Base-by-base conservation (phyloP, 2,113 vertebrate genomes). In the Phalacrocorax aristotelis region DNA sequence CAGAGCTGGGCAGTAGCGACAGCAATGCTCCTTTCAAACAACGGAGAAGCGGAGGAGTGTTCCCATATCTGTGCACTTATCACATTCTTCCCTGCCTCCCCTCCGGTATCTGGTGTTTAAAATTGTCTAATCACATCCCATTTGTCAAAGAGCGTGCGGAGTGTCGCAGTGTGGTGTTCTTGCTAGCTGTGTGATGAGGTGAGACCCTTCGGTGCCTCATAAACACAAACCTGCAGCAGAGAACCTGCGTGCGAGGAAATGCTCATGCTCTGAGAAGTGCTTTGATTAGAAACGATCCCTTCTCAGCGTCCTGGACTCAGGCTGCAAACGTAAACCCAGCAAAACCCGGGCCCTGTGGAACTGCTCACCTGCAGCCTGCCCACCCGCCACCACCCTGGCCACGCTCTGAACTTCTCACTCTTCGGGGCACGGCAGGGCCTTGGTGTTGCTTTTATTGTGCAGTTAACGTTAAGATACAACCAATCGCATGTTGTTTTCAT, bases 41-140 rank as follows among this genome's bases (percentile, higher is more conserved):
- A 14, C 3, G 2, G 32, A 42, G 26, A 25, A 70, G 62, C 36
- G 18, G 54, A 44, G 26, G 34, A 79, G 22, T 7, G 16, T 30
- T 62, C 66, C 74, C 34, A 0, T 11, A 16, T 38, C 51, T 7
- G 6, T n/a, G 69, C 30, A 32, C 48, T 57, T 32, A 29, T 34
- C 61, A 15, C 10, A 0, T 49, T 76, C 48, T 62, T 62, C 52
- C 55, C 49, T 21, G 27, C 49, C 49, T 34, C 8, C 13, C 21
- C 3, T 1, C 34, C 7, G 7, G 42, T 42, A 9, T 10, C n/a
- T 62, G n/a, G 11, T 29, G 18, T 38, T 65, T 38, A 20, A 29
- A 76, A 13, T 34, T 13, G 9, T 29, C 32, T 29, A 42, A 15
- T 75, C 5, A 0, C 2, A 3, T 52, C 34, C 4, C 0, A 6